phyloP scores from a whole-genome alignment of 2,888 invertebrate species.

The Acronicta leporina region DNA sequence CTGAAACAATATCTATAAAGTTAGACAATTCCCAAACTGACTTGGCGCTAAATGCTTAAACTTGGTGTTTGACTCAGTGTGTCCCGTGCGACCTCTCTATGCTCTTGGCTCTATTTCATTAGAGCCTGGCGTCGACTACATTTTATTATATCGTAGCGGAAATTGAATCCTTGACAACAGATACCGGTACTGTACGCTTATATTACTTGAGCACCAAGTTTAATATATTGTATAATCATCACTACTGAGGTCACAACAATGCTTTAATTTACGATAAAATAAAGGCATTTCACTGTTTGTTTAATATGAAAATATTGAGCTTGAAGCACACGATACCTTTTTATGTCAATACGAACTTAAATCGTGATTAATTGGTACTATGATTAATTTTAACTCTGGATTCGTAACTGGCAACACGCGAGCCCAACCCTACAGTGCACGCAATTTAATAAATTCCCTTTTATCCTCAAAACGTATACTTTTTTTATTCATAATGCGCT shows the following conservation, averaged over 20 bases:
- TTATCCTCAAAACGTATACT: conserved; percentile 46
- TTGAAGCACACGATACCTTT: conserved; percentile 33
- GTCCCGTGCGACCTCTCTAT: conserved; percentile 13
- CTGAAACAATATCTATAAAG: conserved; percentile 25
- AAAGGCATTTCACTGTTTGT: conserved; percentile 24
- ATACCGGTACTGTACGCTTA: conserved; percentile 24
- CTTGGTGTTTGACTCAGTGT: conserved; percentile 21
- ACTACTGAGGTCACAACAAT: conserved; percentile 23
- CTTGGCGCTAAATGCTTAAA: conserved; percentile 31
- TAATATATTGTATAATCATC: conserved; percentile 7
- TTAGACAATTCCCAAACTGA: conserved; percentile 22
- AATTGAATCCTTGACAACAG: conserved; percentile 44
- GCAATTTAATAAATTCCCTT: conserved; percentile 58
- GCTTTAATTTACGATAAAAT: conserved; percentile 14
- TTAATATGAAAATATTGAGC: conserved; percentile 35
- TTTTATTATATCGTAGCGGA: conserved; percentile 45
- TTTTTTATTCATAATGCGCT: conserved; percentile 52
- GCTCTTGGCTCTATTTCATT: conserved; percentile 45
- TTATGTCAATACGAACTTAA: conserved; percentile 46
- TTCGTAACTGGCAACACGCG: conserved; percentile 47
- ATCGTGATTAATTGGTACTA: conserved; percentile 54
- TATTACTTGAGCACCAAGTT: conserved; percentile 23
- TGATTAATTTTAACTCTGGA: conserved; percentile 48
- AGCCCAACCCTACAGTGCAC: conserved; percentile 51
- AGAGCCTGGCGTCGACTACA: conserved; percentile 30